Percentiles rank a stretch among this genome's conserved stretches.
Conservation (phyloP, 2,113 vertebrate genomes). For the Cebus imitator region DNA sequence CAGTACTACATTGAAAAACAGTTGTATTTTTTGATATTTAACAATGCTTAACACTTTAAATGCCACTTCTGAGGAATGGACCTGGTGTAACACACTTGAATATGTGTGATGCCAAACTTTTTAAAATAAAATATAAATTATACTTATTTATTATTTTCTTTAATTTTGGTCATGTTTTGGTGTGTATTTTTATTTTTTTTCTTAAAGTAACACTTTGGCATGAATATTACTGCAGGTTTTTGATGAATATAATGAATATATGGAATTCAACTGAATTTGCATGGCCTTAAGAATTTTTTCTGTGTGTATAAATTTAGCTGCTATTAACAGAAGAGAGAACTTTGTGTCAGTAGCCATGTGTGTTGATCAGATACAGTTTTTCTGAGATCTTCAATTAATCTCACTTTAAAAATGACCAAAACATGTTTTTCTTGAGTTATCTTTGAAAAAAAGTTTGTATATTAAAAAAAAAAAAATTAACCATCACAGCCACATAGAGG, state of each 20-base stretch:
- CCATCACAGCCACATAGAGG: neutral
- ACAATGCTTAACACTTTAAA: constrained; percentile 85
- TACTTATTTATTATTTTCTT: constrained; percentile 82
- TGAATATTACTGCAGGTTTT: constrained; percentile 86
- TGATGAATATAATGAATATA: constrained; percentile 85
- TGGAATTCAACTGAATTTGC: constrained; percentile 87
- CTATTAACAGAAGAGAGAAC: constrained; percentile 81
- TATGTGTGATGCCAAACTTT: constrained; percentile 86
- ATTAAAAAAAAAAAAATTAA: constrained; percentile 38
- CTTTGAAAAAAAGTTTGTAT: constrained; percentile 90
- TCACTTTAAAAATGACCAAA: constrained; percentile 91
- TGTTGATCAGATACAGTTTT: constrained; percentile 81
- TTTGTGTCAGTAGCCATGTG: constrained; percentile 85
- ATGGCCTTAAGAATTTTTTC: constrained; percentile 87
- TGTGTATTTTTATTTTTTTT: constrained; percentile 83
- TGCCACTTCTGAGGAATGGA: constrained; percentile 82
- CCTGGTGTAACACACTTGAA: constrained; percentile 81
- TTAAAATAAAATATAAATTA: constrained; percentile 86
- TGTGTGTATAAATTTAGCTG: constrained; percentile 84
- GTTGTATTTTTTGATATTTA: constrained; percentile 91
- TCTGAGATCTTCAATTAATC: constrained; percentile 81
- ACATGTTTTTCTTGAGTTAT: constrained; percentile 86
- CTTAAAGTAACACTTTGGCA: constrained; percentile 86
- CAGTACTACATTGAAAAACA: constrained; percentile 89
- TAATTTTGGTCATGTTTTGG: constrained; percentile 82